Conservation (phyloP, 1,140 invertebrate genomes). For the Mamestra configurata region DNA sequence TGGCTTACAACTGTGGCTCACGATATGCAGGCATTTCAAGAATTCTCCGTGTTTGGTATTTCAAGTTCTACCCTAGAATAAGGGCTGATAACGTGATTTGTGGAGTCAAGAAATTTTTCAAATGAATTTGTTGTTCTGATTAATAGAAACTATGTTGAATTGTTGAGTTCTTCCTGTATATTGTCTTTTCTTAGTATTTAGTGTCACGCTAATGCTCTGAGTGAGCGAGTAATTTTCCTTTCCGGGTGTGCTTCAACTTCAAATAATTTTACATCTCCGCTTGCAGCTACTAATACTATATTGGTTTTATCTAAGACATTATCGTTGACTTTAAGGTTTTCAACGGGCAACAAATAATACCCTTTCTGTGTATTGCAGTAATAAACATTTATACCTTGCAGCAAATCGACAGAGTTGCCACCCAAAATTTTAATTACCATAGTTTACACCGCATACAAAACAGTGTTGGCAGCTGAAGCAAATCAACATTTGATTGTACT, state of each 20-base stretch:
- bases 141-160: conserved; percentile 1
- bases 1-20: conserved; percentile 75
- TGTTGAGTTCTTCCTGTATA: conserved; percentile 11
- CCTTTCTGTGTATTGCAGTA: not conserved
- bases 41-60: conserved; percentile 60
- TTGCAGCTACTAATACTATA: conserved; percentile 9
- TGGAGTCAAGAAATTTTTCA: conserved; percentile 11
- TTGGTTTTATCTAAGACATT: not conserved
- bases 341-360: not conserved
- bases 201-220: conserved; percentile 21
- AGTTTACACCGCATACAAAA: conserved; percentile 72
- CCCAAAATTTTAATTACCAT: conserved; percentile 49
- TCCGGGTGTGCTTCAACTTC: conserved; percentile 29
- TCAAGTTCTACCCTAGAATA: conserved; percentile 50
- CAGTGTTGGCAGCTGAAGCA: conserved; percentile 77
- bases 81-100: conserved; percentile 46
- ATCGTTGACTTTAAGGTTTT: not conserved
- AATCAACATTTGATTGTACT: conserved; percentile 86
- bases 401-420: not conserved
- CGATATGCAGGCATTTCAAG: conserved; percentile 74
- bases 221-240: conserved; percentile 3
- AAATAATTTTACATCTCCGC: conserved; percentile 13
- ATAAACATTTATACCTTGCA: not conserved
- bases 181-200: conserved; percentile 33
- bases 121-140: conserved; percentile 30